These are phyloP conservation scores for Rhinatrema bivittatum DNA, from an alignment of 2,797 vertebrate species.

Conservation along the genomic window DNA sequence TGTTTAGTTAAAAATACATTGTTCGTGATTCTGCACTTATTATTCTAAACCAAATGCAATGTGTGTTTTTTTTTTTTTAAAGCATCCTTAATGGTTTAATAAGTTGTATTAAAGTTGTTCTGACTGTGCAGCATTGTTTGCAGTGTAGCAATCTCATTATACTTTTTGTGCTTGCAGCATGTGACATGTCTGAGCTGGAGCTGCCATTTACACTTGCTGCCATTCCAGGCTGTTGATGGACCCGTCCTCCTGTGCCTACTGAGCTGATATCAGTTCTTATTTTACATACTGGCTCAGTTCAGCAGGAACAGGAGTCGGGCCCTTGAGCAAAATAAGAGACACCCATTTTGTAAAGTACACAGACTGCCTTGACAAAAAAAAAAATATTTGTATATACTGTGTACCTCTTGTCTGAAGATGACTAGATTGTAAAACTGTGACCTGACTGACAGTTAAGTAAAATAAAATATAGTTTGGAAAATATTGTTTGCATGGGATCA, in stretches of 20 bases:
- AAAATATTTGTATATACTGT: not conserved
- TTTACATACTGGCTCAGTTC: constrained; percentile 98
- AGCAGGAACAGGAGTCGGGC: constrained; percentile 99
- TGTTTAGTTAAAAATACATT: constrained; percentile 2
- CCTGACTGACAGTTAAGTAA: no score
- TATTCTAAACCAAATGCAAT: no score
- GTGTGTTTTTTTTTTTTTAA: no score
- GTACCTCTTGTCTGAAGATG: constrained; percentile 14
- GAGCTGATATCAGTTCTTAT: constrained; percentile 98
- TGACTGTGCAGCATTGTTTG: rapidly evolving
- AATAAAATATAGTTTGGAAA: no score
- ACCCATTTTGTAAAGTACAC: constrained; percentile 18
- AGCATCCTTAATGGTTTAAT: no score
- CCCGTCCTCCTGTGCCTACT: constrained; percentile 97
- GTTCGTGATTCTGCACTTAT: constrained; percentile 1
- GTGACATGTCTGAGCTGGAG: constrained; percentile 1
- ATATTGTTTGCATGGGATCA: no score
- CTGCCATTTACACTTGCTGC: constrained; percentile 13
- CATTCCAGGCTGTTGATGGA: constrained; percentile 50
- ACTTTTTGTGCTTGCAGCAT: not conserved
- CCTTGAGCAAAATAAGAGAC: constrained; percentile 56
- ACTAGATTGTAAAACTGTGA: no score
- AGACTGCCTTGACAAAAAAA: constrained; percentile 1
- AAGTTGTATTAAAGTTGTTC: no score
- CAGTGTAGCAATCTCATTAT: not conserved